Conservation (phyloP, 2,113 vertebrate species). For the Mesembrinibis cayennensis region DNA sequence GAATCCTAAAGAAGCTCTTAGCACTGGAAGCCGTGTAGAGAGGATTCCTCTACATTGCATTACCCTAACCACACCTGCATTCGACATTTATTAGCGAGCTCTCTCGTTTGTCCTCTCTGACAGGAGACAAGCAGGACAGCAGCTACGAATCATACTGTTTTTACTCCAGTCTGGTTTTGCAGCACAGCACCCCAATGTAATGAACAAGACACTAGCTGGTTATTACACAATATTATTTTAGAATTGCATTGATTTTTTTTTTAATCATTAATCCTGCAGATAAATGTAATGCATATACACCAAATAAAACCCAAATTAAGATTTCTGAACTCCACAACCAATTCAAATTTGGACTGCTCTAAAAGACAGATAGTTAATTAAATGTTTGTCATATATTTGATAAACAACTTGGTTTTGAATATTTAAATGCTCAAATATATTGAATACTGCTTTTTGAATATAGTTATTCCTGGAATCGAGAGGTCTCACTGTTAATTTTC, state of each 20-base stretch:
- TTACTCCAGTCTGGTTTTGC: conserved; percentile 1
- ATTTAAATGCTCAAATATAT: background rate
- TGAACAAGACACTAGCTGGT: background rate
- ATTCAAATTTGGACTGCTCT: background rate
- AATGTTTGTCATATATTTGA: background rate
- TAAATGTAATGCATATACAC: background rate
- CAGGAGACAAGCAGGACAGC: background rate
- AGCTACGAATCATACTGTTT: background rate
- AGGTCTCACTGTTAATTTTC: background rate
- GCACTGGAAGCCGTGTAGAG: background rate
- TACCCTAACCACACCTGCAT: background rate
- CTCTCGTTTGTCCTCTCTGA: conserved; percentile 8
- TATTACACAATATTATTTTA: background rate
- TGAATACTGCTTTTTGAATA: background rate
- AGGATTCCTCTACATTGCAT: background rate
- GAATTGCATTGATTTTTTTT: background rate
- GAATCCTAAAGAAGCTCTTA: background rate
- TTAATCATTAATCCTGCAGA: background rate
- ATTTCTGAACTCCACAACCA: background rate
- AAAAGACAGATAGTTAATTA: background rate
- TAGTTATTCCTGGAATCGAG: background rate
- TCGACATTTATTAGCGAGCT: background rate
- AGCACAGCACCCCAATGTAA: background rate
- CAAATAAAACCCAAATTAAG: background rate
- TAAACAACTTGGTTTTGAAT: background rate